Conservation (phyloP, 2,888 invertebrate species). For the Ormyrus nitidulus region DNA sequence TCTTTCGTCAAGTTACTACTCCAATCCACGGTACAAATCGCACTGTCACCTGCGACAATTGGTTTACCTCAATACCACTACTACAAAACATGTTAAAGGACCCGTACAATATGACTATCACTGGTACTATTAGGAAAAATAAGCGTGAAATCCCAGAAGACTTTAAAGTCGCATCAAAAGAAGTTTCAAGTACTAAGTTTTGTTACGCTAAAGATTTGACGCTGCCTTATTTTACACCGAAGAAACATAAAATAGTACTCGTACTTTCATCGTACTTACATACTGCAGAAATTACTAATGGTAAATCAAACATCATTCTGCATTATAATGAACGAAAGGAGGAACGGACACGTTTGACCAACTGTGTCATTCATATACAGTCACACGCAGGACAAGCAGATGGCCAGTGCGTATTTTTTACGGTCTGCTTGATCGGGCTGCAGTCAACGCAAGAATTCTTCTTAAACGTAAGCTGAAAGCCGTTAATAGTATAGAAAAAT, state of each 20-base stretch:
- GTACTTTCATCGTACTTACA: neutral
- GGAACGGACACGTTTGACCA: constrained; percentile 60
- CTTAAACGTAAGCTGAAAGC: no score
- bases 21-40: no score
- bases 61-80: constrained; percentile 55
- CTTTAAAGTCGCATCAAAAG: no score
- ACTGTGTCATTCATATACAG: constrained; percentile 55
- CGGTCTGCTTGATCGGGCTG: constrained; percentile 7
- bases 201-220: no score
- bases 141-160: no score
- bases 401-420: constrained; percentile 10
- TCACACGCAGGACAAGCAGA: constrained; percentile 3
- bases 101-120: constrained; percentile 49
- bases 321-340: no score
- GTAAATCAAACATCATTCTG: no score
- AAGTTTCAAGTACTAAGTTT: no score
- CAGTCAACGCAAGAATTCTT: constrained; percentile 13
- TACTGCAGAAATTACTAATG: neutral
- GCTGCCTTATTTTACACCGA: constrained; percentile 61
- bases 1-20: no score
- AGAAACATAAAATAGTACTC: constrained; percentile 28
- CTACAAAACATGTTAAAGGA: constrained; percentile 52
- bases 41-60: no score
- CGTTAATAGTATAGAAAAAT: no score
- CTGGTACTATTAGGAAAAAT: constrained; percentile 59